Base-by-base conservation (phyloP, 2,888 invertebrate species). In the Brenthis ino region DNA sequence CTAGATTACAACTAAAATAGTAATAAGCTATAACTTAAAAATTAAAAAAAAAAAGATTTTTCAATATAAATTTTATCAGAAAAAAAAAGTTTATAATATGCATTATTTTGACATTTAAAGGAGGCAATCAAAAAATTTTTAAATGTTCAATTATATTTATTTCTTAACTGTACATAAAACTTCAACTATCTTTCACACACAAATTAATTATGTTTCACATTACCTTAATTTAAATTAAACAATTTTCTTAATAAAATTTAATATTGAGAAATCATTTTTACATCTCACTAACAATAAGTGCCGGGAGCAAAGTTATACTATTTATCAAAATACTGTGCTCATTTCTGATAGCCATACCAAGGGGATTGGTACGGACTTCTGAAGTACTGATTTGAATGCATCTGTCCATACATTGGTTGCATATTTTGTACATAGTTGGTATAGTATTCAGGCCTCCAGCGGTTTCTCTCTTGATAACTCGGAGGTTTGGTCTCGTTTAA, bases 281-380 rank as follows among this genome's bases (percentile, higher is more conserved):
- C 58, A 65, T 65, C 60, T 69, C 65, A 55, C 66, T 70, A 68
- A 20, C 20, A 20, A 20, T 20, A 20, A 63, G 68, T 64, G 65
- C 60, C 50, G 28, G 14, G 16, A 48, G 50, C 57, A 24, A 48
- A 28, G 28, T 69, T 65, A 69, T 69, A 67, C 67, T 69, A 69
- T 6, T 14, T 67, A 65, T 51, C 8, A n/a, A 47, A 72, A 75
- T 73, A 73, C 68, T 72, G 55, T 48, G 55, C 54, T 72, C 80
- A 86, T 85, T 90, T 87, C 64, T 81, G 84, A 76, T 85, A 86
- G 20, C 81, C 80, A 63, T 85, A 87, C 90, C 91, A 91, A 0
- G 90, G 89, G 1, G 88, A 77, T 72, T 88, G 87, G 73, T 89
- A 90, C 0, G 86, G 88, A 82, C 85, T 88, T 78, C 88, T 82